Conservation (phyloP, 2,888 invertebrate species). For the Drosophila heteroneura region DNA sequence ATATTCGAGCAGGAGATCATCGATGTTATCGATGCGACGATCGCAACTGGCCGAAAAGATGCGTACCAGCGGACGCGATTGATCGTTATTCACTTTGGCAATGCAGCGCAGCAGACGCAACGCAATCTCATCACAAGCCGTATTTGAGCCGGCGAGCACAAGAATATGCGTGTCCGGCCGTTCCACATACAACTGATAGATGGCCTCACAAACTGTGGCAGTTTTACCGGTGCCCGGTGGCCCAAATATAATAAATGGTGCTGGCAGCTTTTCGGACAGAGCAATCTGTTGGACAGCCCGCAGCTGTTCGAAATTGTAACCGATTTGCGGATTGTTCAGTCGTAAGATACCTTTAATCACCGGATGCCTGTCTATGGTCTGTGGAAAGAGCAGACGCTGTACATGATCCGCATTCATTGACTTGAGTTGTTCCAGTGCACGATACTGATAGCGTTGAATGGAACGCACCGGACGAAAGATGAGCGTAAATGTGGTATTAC, state of each 20-base stretch:
- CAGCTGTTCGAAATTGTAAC: slow-evolving; percentile 87
- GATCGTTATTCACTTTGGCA: slow-evolving; percentile 23
- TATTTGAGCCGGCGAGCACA: slow-evolving; percentile 90
- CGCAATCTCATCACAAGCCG: slow-evolving; percentile 90
- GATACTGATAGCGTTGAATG: slow-evolving; percentile 78
- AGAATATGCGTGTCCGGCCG: slow-evolving; percentile 86
- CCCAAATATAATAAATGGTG: slow-evolving; percentile 94
- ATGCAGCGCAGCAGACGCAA: slow-evolving; percentile 84
- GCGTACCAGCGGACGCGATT: slow-evolving; percentile 83
- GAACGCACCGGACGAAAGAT: slow-evolving; percentile 76
- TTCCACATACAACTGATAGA: slow-evolving; percentile 87
- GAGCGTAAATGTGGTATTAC: slow-evolving; percentile 58
- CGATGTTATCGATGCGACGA: slow-evolving; percentile 82
- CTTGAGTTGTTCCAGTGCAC: slow-evolving; percentile 70
- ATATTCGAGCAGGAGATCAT: slow-evolving; percentile 83
- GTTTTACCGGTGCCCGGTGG: slow-evolving; percentile 89
- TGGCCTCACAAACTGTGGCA: slow-evolving; percentile 89
- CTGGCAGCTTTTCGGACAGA: slow-evolving; percentile 84
- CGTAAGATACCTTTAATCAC: slow-evolving; percentile 22
- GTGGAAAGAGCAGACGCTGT: slow-evolving; percentile 67
- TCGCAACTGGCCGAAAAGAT: slow-evolving; percentile 85
- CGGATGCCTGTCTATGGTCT: not conserved
- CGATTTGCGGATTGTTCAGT: slow-evolving; percentile 82
- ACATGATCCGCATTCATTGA: slow-evolving; percentile 35
- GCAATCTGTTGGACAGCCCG: slow-evolving; percentile 89